These are phyloP conservation scores for Papilio glaucus DNA, from an alignment of 1,140 invertebrate species.

Conservation along the genomic window DNA sequence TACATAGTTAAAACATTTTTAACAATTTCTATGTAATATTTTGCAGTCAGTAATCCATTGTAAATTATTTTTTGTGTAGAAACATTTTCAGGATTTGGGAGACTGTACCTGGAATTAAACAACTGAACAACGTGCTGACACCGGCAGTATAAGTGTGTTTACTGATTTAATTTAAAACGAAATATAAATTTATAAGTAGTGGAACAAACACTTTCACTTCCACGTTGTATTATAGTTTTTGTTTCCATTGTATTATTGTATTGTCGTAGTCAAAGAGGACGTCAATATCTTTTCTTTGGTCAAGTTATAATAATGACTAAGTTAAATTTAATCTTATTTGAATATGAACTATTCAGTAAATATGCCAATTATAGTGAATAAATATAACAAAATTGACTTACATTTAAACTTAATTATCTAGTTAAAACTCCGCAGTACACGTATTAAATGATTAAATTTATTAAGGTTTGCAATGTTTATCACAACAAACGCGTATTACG, in stretches of 20 bases:
- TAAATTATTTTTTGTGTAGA: not conserved
- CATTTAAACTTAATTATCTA: not conserved
- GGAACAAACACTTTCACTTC: too few relatives aligned
- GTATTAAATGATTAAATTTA: constrained; percentile 14
- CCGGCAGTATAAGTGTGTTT: not conserved
- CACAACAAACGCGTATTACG: not conserved
- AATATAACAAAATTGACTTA: too few relatives aligned
- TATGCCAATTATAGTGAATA: too few relatives aligned
- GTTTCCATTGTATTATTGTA: too few relatives aligned
- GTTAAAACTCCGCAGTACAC: not conserved
- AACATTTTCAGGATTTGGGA: not conserved
- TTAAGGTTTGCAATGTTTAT: constrained; percentile 23
- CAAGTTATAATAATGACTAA: too few relatives aligned
- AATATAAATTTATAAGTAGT: not conserved
- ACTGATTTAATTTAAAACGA: not conserved
- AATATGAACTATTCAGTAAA: too few relatives aligned
- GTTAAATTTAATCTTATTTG: too few relatives aligned
- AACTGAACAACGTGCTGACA: too few relatives aligned
- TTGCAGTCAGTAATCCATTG: not conserved
- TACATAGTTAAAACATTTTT: constrained; percentile 1
- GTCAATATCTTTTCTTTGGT: too few relatives aligned
- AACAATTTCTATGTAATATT: constrained; percentile 10
- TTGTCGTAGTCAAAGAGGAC: too few relatives aligned
- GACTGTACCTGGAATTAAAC: not conserved
- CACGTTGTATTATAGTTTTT: too few relatives aligned